Percentiles rank a stretch among this genome's conserved stretches.
phyloP scores from a whole-genome alignment of 2,797 vertebrate species.

The Tiaroga cobitis region DNA sequence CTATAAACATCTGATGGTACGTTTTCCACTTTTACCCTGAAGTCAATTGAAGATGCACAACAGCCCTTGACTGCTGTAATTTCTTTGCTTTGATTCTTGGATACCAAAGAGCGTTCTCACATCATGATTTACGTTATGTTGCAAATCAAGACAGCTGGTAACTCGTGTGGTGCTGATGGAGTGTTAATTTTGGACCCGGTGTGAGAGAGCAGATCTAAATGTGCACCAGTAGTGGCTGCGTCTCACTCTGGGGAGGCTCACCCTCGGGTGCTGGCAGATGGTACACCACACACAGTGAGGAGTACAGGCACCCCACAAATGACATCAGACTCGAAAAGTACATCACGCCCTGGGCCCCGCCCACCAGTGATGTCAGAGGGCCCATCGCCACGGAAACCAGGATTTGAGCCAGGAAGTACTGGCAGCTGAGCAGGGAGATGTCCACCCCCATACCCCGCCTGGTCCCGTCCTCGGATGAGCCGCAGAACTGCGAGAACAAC shows the following conservation, averaged over 20 bases:
- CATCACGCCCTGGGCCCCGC: conserved; percentile 97
- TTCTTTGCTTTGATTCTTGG: neutral
- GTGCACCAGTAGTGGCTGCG: conserved; percentile 87
- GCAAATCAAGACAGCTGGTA: conserved; percentile 21
- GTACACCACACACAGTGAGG: conserved; percentile 94
- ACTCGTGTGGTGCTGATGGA: conserved; percentile 29
- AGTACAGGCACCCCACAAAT: conserved; percentile 96
- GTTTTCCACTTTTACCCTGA: neutral
- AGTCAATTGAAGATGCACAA: neutral
- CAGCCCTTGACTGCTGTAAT: neutral
- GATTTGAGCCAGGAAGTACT: conserved; percentile 98
- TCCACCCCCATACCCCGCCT: conserved; percentile 95
- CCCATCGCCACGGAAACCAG: conserved; percentile 95
- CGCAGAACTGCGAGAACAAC: conserved; percentile 83
- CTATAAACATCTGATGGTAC: neutral
- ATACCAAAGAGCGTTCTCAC: neutral
- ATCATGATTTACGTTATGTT: neutral
- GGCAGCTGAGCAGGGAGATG: conserved; percentile 98
- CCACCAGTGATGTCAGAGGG: conserved; percentile 92
- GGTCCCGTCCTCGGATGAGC: conserved; percentile 85
- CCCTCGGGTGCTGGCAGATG: conserved; percentile 86
- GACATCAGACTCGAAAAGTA: conserved; percentile 96
- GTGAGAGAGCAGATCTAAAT: conserved; percentile 70
- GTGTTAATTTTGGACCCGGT: conserved; percentile 36
- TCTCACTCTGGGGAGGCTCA: conserved; percentile 85